Conservation (phyloP, 1,140 invertebrate species). For the Goniozus legneri region DNA sequence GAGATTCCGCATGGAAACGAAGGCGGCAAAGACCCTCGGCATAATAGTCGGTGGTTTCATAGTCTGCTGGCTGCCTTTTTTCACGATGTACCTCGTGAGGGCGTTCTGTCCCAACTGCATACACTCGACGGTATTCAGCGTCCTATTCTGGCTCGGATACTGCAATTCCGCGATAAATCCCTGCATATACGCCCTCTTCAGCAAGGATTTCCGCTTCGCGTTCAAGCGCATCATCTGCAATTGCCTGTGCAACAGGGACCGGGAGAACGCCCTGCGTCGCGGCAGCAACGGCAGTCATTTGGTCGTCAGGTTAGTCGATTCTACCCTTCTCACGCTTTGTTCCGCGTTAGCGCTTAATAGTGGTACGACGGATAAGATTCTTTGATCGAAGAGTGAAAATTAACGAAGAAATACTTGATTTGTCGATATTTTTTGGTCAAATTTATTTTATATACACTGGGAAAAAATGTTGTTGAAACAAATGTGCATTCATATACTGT, state of each 20-base stretch:
- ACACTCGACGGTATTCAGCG: constrained; percentile 76
- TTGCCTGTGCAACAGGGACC: constrained; percentile 64
- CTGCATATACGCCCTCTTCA: constrained; percentile 87
- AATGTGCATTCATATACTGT: too few relatives aligned
- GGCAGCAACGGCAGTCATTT: constrained; percentile 67
- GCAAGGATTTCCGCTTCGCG: constrained; percentile 87
- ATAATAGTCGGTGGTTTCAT: constrained; percentile 94
- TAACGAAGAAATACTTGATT: constrained; percentile 15
- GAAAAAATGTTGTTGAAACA: too few relatives aligned
- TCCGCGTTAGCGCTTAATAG: too few relatives aligned
- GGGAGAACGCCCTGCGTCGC: constrained; percentile 50
- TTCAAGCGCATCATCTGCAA: constrained; percentile 87
- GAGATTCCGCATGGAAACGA: constrained; percentile 85
- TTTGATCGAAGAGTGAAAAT: constrained; percentile 14
- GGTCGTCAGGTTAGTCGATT: constrained; percentile 38
- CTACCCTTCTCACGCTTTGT: too few relatives aligned
- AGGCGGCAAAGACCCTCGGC: constrained; percentile 90
- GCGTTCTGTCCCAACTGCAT: constrained; percentile 81
- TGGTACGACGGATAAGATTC: too few relatives aligned
- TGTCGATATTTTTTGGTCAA: too few relatives aligned
- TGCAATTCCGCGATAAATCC: constrained; percentile 95
- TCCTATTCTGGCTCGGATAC: constrained; percentile 96
- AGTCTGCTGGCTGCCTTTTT: constrained; percentile 92
- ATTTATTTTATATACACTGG: too few relatives aligned
- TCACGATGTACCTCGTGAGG: constrained; percentile 85